Base-by-base conservation (phyloP, 1,140 invertebrate species). In the Diuraphis noxia region DNA sequence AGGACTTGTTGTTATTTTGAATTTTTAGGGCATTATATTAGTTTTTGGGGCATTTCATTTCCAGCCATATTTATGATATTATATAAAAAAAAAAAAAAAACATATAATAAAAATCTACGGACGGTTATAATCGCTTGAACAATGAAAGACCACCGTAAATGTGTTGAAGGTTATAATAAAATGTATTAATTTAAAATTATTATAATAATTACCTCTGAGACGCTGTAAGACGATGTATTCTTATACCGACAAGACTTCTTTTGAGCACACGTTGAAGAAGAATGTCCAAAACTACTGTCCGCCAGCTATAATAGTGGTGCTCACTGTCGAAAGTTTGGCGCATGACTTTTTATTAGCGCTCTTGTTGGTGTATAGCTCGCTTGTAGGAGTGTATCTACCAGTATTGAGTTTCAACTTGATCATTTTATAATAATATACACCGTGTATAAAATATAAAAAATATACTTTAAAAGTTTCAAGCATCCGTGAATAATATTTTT, bases 261-360 rank as follows among this genome's bases (percentile, higher is more conserved):
- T 23, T 40, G 63, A 43, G 41, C 88, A 34, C 40, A 23, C 40
- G 56, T 34, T 34, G 46, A 41, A n/a, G 40, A 34, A 41, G 63
- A 89, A 89, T 89, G 88, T 43, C 17, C 10, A 87, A 25, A 38
- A 89, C 4, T 30, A 89, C 25, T 34, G 38, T 43, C 86, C 23
- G 40, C 19, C 9, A 38, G 23, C 52, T 49, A 46, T 86, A n/a
- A 46, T 86, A n/a, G 21, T 34, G 23, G 41, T 10, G 40, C 40
- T 40, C 87, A 25, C 86, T 17, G 36, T 88, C n/a, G 7, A 23
- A 23, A 34, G 52, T 77, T 77, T n/a, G 13, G 88, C 88, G 88
- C 88, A 89, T 89, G 88, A 25, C 41, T 72, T 88, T 40, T 49
- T 30, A 25, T 52, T 52, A 46, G 43, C 85, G 25, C 46, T 41